phyloP scores from a whole-genome alignment of 2,888 invertebrate species.

The Scelioninae gen. 2 region DNA sequence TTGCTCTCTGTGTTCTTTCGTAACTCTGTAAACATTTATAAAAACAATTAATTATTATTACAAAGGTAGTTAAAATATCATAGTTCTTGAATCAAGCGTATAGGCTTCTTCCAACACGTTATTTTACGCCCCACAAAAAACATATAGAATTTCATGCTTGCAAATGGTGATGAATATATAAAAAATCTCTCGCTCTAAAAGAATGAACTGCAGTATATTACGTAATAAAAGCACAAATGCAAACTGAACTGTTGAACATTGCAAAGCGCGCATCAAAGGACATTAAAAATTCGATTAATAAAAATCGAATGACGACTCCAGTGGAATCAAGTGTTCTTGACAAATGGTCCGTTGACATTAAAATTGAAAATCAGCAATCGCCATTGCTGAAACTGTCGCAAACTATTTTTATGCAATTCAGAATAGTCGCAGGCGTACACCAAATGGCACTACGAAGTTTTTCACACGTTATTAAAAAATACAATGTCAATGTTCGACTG shows the following conservation, averaged over 20 bases:
- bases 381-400: constrained; percentile 81
- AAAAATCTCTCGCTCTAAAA: no score
- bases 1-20: constrained; percentile 93
- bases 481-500: constrained; percentile 77
- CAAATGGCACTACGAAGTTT: constrained; percentile 81
- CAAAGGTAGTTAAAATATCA: no score
- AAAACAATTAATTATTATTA: background rate
- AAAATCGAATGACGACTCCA: constrained; percentile 50
- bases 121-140: no score
- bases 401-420: constrained; percentile 88
- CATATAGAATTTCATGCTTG: no score
- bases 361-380: constrained; percentile 70
- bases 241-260: constrained; percentile 87
- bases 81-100: no score
- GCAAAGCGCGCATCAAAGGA: constrained; percentile 88
- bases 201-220: no score
- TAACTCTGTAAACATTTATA: constrained; percentile 79
- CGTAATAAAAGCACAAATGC: constrained; percentile 89
- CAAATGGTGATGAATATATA: no score
- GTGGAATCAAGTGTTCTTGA: constrained; percentile 32
- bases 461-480: constrained; percentile 79
- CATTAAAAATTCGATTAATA: constrained; percentile 73
- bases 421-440: constrained; percentile 87
- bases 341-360: constrained; percentile 54
- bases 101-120: no score